Evolutionary conservation across 2,113 vertebrate species (phyloP).

Genomic region (Rhipidura dahli): DNA sequence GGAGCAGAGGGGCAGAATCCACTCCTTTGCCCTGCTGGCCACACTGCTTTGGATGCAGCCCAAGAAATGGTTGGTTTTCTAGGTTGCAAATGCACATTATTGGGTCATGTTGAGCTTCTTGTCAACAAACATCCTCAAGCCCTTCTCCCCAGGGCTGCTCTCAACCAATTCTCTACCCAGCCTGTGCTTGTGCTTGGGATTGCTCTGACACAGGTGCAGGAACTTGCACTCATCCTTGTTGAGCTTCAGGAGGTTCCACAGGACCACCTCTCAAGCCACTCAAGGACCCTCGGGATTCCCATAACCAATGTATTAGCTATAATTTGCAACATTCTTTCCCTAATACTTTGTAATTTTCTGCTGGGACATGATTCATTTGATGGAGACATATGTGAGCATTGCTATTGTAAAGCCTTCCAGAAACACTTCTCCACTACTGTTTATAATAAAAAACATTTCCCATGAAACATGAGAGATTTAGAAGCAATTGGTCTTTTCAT

Average conservation of each 20-base stretch:
- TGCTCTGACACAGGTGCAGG: background rate
- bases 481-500: constrained; percentile 14
- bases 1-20: background rate
- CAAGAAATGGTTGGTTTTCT: background rate
- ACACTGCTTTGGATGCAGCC: background rate
- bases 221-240: background rate
- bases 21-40: background rate
- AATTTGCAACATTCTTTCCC: background rate
- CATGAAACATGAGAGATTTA: background rate
- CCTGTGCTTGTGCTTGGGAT: background rate
- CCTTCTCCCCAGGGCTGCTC: background rate
- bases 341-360: constrained; percentile 5
- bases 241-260: background rate
- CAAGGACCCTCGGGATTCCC: background rate
- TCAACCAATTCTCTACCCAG: background rate
- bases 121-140: background rate
- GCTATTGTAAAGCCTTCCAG: background rate
- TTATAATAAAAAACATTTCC: constrained; percentile 9
- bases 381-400: background rate
- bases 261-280: background rate
- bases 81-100: background rate
- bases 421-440: background rate
- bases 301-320: background rate
- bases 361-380: background rate
- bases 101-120: background rate